Evolutionary conservation across 2,888 invertebrate species (phyloP).

Genomic region (Dichetophora obliterata): DNA sequence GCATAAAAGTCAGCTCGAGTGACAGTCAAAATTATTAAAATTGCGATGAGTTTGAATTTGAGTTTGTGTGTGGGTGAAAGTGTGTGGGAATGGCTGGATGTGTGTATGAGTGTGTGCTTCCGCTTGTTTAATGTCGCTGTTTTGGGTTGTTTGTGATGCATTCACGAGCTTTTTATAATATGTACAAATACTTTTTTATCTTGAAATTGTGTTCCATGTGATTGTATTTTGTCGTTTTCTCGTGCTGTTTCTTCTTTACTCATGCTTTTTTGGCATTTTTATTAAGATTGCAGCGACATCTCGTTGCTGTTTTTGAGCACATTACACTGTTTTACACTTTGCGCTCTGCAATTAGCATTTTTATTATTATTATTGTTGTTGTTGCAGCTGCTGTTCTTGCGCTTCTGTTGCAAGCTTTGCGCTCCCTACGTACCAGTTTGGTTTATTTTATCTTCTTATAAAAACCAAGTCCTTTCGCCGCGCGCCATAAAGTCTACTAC

Average conservation of each 20-base stretch:
- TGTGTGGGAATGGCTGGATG: slow-evolving; percentile 16
- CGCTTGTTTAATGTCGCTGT: slow-evolving; percentile 22
- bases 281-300: no score
- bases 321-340: slow-evolving; percentile 4
- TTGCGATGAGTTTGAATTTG: not conserved
- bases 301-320: no score
- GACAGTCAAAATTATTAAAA: slow-evolving; percentile 17
- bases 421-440: no score
- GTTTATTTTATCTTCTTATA: not conserved
- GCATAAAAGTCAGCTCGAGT: slow-evolving; percentile 20
- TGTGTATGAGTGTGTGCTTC: slow-evolving; percentile 32
- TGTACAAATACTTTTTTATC: not conserved
- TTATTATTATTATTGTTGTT: not conserved
- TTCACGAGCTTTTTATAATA: no score
- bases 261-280: no score
- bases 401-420: no score
- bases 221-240: no score
- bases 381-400: not conserved
- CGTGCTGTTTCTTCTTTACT: no score
- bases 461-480: slow-evolving; percentile 25
- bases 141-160: not conserved
- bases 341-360: not conserved
- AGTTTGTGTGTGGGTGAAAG: not conserved
- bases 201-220: no score
- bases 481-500: slow-evolving; percentile 36